These are phyloP conservation scores for Hylomyscus alleni DNA, from an alignment of 2,797 vertebrate genomes.

Conservation along the genomic window DNA sequence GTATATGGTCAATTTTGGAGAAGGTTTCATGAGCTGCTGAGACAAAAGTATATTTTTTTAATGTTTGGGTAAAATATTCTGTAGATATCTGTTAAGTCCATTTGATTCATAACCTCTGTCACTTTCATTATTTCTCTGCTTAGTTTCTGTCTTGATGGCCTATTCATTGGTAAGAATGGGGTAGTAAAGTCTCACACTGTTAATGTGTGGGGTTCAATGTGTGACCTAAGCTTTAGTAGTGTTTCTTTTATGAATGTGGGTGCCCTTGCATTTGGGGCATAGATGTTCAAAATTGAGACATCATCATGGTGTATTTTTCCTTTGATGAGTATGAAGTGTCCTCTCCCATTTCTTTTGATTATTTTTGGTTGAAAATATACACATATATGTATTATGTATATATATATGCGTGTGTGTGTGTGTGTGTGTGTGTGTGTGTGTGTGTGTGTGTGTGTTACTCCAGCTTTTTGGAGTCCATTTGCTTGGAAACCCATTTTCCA, in stretches of 20 bases:
- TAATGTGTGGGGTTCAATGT: not conserved
- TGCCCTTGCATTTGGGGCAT: not conserved
- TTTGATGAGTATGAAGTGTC: not conserved
- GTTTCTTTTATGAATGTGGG: not conserved
- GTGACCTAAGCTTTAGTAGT: not conserved
- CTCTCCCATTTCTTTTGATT: too few relatives aligned
- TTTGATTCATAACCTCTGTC: not conserved
- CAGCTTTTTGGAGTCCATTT: not conserved
- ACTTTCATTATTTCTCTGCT: not conserved
- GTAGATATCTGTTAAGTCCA: not conserved
- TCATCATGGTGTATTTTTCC: too few relatives aligned
- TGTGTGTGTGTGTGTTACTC: not conserved
- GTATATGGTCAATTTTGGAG: too few relatives aligned
- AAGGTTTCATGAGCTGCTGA: too few relatives aligned
- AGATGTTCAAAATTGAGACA: not conserved
- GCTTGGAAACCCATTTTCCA: not conserved
- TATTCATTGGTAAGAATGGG: not conserved
- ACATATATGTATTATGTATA: too few relatives aligned
- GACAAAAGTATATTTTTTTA: not conserved
- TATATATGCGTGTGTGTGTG: too few relatives aligned
- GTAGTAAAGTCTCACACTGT: not conserved
- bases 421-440: too few relatives aligned
- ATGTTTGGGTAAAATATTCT: not conserved
- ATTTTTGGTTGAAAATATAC: too few relatives aligned
- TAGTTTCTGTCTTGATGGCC: not conserved